A percentile compares a stretch with the other conserved stretches of the same genome.
Conservation (phyloP, 2,113 vertebrate genomes). For the Rhynchomys soricoides region DNA sequence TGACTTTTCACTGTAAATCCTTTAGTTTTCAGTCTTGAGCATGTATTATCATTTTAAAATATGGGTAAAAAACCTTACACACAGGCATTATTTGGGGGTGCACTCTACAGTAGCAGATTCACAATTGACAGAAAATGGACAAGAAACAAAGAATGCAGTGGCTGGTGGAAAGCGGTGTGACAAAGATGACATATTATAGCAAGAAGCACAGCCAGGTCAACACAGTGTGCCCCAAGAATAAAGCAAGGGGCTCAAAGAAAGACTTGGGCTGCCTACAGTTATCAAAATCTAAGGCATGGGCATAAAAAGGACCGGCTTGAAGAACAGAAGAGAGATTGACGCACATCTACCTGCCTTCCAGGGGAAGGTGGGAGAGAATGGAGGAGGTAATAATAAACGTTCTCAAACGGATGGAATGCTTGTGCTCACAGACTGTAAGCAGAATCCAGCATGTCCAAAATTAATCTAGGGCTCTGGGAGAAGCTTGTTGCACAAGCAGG, state of each 20-base stretch:
- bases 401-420: neutral
- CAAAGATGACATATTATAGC: neutral
- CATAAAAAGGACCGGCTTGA: neutral
- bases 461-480: neutral
- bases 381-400: neutral
- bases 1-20: neutral
- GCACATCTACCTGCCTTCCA: neutral
- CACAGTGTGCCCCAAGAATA: slow-evolving; percentile 5
- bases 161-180: neutral
- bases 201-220: neutral
- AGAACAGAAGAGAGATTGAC: neutral
- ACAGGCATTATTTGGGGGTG: neutral
- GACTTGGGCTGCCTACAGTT: neutral
- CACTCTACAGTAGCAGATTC: neutral
- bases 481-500: neutral
- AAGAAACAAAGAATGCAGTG: neutral
- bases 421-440: neutral
- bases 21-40: neutral
- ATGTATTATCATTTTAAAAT: neutral
- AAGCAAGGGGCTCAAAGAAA: neutral
- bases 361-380: neutral
- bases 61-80: neutral
- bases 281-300: neutral
- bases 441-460: neutral
- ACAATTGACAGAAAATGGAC: neutral